Evolutionary conservation across 2,888 invertebrate species (phyloP).

Genomic region (Lycaena phlaeas): DNA sequence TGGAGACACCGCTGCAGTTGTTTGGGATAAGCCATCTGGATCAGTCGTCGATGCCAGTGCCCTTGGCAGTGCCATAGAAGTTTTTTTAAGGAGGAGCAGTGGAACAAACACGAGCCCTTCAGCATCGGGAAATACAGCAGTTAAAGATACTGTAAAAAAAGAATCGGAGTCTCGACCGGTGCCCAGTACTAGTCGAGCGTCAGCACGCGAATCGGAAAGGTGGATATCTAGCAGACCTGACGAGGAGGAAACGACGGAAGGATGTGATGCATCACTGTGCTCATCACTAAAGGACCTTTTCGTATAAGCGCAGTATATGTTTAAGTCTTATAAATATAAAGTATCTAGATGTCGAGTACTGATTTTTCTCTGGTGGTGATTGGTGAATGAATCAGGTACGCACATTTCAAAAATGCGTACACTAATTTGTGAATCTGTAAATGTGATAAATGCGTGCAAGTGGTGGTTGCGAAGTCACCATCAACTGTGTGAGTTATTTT

Average conservation of each 20-base stretch:
- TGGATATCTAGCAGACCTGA: slow-evolving; percentile 78
- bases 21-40: slow-evolving; percentile 84
- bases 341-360: slow-evolving; percentile 51
- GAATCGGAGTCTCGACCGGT: slow-evolving; percentile 45
- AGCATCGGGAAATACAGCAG: slow-evolving; percentile 31
- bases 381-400: slow-evolving; percentile 29
- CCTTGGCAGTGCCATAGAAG: slow-evolving; percentile 88
- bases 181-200: slow-evolving; percentile 36
- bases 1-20: slow-evolving; percentile 74
- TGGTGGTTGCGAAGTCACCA: slow-evolving; percentile 58
- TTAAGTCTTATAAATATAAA: slow-evolving; percentile 44
- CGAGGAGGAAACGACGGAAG: slow-evolving; percentile 79
- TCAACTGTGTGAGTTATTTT: slow-evolving; percentile 62
- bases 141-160: slow-evolving; percentile 35
- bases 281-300: slow-evolving; percentile 89
- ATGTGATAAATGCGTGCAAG: slow-evolving; percentile 58
- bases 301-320: slow-evolving; percentile 74
- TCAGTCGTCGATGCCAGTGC: slow-evolving; percentile 86
- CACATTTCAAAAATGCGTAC: slow-evolving; percentile 24
- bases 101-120: slow-evolving; percentile 55
- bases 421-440: slow-evolving; percentile 66
- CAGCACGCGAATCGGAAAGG: slow-evolving; percentile 46
- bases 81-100: slow-evolving; percentile 78
- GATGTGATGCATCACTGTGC: slow-evolving; percentile 86
- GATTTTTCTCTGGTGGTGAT: slow-evolving; percentile 37